Evolutionary conservation across 2,888 invertebrate genomes (phyloP).

Genomic region (Drosophila formosana): DNA sequence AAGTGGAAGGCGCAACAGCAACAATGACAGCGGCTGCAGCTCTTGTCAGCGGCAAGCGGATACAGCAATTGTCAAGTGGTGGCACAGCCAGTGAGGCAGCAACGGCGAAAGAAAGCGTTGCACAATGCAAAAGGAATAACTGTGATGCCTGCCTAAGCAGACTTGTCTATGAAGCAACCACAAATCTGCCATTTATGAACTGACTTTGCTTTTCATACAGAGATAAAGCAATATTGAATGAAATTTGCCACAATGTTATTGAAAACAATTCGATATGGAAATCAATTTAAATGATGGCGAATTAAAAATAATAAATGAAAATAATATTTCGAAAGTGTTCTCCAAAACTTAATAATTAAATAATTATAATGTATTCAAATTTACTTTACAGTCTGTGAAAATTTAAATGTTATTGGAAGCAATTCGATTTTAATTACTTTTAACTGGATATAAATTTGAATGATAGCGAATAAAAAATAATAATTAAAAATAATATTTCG

Average conservation of each 20-base stretch:
- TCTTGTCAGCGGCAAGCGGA: constrained; percentile 71
- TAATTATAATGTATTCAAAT: too few species aligned
- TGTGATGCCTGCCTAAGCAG: constrained; percentile 32
- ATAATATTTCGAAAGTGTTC: too few species aligned
- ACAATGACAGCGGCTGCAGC: constrained; percentile 7
- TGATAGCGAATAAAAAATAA: too few species aligned
- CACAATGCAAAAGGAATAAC: constrained; percentile 31
- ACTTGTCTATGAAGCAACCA: background rate
- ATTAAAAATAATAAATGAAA: too few species aligned
- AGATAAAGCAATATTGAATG: background rate
- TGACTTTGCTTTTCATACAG: background rate
- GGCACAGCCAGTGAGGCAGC: constrained; percentile 28
- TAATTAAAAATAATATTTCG: too few species aligned
- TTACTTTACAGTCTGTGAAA: too few species aligned
- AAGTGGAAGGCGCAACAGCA: constrained; percentile 17
- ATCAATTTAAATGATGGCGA: too few species aligned
- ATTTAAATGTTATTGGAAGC: background rate
- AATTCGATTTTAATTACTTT: background rate
- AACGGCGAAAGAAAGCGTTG: constrained; percentile 25
- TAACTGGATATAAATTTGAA: background rate
- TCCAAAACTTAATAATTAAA: too few species aligned
- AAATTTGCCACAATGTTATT: too few species aligned
- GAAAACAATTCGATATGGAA: too few species aligned
- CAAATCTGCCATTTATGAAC: background rate
- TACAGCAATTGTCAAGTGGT: constrained; percentile 73